Evolutionary conservation across 2,113 vertebrate genomes (phyloP), one percentile per base, ranked within the genome.

Genomic region (Nothoprocta perdicaria): DNA sequence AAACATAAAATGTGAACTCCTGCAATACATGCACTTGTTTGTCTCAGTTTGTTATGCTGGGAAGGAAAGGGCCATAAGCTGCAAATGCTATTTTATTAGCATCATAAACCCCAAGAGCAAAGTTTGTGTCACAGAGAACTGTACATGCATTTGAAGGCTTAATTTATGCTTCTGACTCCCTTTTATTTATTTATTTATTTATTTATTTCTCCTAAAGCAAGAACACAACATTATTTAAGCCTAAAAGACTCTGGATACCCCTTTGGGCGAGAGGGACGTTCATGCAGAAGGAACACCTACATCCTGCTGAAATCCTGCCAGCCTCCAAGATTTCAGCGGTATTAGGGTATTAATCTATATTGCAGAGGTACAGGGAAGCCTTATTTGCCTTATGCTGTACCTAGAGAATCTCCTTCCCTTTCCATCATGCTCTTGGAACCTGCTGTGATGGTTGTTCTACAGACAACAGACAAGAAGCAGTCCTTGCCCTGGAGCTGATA

Each of bases 61-160:
- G 81, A 93, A 91, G 95, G 91, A 87, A 91, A 93, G 92, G 88
- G 91, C 95, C 94, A 87, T 96, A 96, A 92, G 92, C 52, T 89
- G 81, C 72, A 81, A 94, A 89, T 61, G 72, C 84, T 92, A 95
- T 94, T 96, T 96, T 93, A 96, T 96, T 95, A 96, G 86, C 95
- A 91, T 84, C 95, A 91, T 96, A 96, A 96, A 96, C 92, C 91
- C 92, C 92, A 93, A 93, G 94, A 96, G 95, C 95, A 96, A 96
- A 96, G 96, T 95, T 96, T 92, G 92, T 96, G 95, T 96, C 96
- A 95, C 94, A 85, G 89, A 71, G 89, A 95, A 86, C 92, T 94
- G 92, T 94, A 94, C 88, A 88, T 67, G 85, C 82, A 94, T 88
- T 89, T 92, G 94, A 94, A 94, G 82, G 57, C 57, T 87, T 92